Evolutionary conservation across 2,888 invertebrate species (phyloP), one percentile per base, ranked within the genome.

Genomic region (Erebia aethiops): DNA sequence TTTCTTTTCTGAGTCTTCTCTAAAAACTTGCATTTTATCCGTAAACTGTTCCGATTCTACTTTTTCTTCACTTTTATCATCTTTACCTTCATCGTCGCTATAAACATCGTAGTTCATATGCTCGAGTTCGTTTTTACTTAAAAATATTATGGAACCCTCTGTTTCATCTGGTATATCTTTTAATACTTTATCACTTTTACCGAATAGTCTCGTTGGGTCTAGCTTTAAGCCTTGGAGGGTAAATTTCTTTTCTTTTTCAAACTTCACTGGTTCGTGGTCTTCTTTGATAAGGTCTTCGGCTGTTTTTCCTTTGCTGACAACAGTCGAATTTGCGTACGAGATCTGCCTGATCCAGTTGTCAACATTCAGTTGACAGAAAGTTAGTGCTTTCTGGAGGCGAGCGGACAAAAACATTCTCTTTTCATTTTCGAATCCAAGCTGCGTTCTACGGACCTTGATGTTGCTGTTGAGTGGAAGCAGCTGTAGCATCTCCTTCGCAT

Each of bases 71-170:
- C 78, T 81, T 72, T 93, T 93, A 11, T 93, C 92, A 62, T 92
- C 92, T 80, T 93, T 93, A 8, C 87, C 88, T 73, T 93, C 94
- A 72, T 93, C 94, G 62, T 93, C 94, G 77, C 93, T 94, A 75
- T 92, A 94, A 52, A 93, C 92, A 74, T 94, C 94, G 80, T 93
- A 94, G 76, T 95, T 95, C 89, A 95, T 91, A 79, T 95, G 95
- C 81, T 95, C 95, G 78, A 95, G 88, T 90, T 95, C 95, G 77
- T 94, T 94, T 88, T 95, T 95, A 82, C 95, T 95, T 76, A 95
- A 88, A 84, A 95, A 95, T 87, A 95, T 95, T n/a, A 95, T 95
- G 0, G 95, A 95, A 62, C 95, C 95, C 82, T 95, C 95, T 58
- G 95, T 95, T 79, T 95, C 95, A 73, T 95, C 94, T 0, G 94